These are phyloP conservation scores for Synanthedon andrenaeformis DNA, from an alignment of 2,888 invertebrate species.

Conservation along the genomic window DNA sequence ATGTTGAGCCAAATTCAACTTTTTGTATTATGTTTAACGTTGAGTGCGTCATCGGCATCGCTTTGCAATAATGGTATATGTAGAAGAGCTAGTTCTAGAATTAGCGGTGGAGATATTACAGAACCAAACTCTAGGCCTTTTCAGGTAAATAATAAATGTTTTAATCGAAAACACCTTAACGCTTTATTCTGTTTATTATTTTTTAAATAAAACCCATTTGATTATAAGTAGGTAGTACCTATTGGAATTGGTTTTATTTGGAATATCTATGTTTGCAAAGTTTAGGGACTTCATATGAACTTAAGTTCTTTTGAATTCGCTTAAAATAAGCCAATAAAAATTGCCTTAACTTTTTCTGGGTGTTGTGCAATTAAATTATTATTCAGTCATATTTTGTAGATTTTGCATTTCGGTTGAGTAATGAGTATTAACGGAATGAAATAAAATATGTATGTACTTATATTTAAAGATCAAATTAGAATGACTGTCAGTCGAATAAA, in stretches of 20 bases:
- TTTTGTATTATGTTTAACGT: slow-evolving; percentile 20
- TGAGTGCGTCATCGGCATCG: slow-evolving; percentile 20
- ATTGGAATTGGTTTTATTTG: not conserved
- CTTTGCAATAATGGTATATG: slow-evolving; percentile 27
- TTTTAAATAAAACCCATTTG: not conserved
- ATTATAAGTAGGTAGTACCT: no score
- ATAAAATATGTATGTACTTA: no score
- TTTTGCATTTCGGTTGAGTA: no score
- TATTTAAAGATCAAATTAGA: no score
- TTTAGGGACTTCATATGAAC: no score
- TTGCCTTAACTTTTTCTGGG: no score
- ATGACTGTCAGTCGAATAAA: no score
- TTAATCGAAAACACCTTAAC: not conserved
- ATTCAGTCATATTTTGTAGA: no score
- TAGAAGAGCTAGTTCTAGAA: slow-evolving; percentile 20
- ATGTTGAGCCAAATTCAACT: slow-evolving; percentile 28
- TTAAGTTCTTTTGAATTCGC: not conserved
- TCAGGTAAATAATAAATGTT: slow-evolving; percentile 29
- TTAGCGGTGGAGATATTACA: slow-evolving; percentile 32
- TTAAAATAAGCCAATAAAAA: not conserved
- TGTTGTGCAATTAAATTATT: no score
- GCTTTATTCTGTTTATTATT: not conserved
- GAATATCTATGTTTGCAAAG: no score
- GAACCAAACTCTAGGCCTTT: slow-evolving; percentile 46
- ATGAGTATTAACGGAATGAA: no score